Conservation (phyloP, 1,140 invertebrate genomes). For the Leptopilina clavipes region DNA sequence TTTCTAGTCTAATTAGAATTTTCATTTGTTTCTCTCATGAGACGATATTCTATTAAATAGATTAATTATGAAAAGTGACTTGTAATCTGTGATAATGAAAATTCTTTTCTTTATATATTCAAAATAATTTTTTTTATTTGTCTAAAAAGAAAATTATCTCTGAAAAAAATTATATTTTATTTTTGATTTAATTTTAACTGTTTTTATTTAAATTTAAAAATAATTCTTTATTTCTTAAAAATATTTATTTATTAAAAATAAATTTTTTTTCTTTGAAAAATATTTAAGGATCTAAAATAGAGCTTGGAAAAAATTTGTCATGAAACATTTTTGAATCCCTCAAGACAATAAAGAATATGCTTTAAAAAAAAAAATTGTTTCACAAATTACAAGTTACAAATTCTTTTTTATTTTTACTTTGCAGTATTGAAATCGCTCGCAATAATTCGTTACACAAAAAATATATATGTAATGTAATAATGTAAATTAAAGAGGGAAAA, state of each 20-base stretch:
- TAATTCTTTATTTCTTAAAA: too few species aligned
- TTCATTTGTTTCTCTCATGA: neutral
- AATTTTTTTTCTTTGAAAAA: too few species aligned
- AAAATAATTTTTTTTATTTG: too few species aligned
- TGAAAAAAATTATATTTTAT: too few species aligned
- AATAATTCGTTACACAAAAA: neutral
- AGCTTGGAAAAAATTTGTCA: too few species aligned
- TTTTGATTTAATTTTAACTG: too few species aligned
- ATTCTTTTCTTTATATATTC: too few species aligned
- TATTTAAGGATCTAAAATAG: too few species aligned
- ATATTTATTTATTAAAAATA: too few species aligned
- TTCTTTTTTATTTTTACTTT: conserved; percentile 4
- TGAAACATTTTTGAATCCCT: too few species aligned
- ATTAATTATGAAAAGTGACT: neutral
- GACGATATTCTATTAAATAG: conserved; percentile 9
- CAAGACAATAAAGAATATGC: neutral
- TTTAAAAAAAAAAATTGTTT: neutral
- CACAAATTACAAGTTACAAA: neutral
- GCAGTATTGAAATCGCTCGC: conserved; percentile 29
- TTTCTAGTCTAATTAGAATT: conserved; percentile 28
- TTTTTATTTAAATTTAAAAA: too few species aligned
- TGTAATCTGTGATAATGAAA: neutral
- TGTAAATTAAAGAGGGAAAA: neutral
- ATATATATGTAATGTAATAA: neutral
- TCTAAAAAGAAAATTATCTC: too few species aligned